Evolutionary conservation across 2,797 vertebrate species (phyloP), one percentile per base, ranked within the genome.

Genomic region (Falco cherrug): DNA sequence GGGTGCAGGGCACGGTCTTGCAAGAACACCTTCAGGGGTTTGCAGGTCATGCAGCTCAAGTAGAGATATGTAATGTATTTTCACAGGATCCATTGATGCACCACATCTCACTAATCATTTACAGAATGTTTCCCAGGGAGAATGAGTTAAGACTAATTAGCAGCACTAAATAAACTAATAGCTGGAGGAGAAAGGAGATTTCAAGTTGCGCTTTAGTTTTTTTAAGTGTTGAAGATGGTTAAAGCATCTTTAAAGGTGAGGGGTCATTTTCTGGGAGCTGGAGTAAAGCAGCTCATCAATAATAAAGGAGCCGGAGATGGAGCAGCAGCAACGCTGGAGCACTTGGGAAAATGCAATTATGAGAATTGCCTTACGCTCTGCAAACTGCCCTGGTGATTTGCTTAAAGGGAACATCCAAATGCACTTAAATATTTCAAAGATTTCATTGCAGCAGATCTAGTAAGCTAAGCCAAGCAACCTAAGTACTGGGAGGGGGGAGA

Each of bases 261-360:
- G 37, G 90, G 87, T 85, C 68, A 33, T 67, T 87, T 85, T 77
- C 64, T 43, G 76, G 60, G 88, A 83, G 93, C 33, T 37, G 74
- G 78, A 84, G 70, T 21, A n/a, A 60, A 83, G 88, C 26, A 39
- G 75, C 22, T 35, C 80, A 86, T 88, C 68, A 56, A 63, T 88
- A 87, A 93, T 74, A 26, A 50, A 94, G 39, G 79, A 93, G 54
- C 20, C 0, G 0, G 75, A 1, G 2, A 21, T 60, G 73, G 73
- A 79, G 85, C 21, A 9, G 70, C 77, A 63, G 87, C 63, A 64
- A 8, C 0, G 15, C 61, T 9, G 48, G n/a, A 94, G 60, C 85
- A 24, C 85, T 93, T 25, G 90, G 83, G 85, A 83, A 96, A 93
- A 97, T 25, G 79, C 31, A 70, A 75, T 95, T 88, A 88, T 11